These are phyloP conservation scores for Petrocephalus schoutedeni DNA, from an alignment of 2,797 vertebrate genomes.

Conservation along the genomic window DNA sequence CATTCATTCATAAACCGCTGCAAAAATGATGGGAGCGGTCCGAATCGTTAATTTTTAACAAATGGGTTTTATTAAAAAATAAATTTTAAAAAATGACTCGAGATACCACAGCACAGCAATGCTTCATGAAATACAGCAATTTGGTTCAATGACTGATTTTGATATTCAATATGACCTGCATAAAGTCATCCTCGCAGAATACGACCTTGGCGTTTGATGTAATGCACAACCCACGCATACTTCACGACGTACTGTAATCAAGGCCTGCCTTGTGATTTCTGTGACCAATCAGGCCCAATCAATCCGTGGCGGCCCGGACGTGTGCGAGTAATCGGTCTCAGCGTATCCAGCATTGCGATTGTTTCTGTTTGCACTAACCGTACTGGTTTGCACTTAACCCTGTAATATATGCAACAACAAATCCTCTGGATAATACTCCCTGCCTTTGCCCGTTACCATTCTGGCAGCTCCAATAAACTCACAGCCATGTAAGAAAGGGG, in stretches of 20 bases:
- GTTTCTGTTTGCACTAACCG: slow-evolving; percentile 72
- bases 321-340: slow-evolving; percentile 69
- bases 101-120: background rate
- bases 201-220: slow-evolving; percentile 47
- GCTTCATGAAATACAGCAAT: background rate
- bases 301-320: slow-evolving; percentile 45
- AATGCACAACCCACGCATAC: slow-evolving; percentile 48
- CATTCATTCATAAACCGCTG: background rate
- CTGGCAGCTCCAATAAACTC: slow-evolving; percentile 65
- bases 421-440: slow-evolving; percentile 64
- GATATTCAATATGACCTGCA: slow-evolving; percentile 23
- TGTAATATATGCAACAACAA: slow-evolving; percentile 72
- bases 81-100: background rate
- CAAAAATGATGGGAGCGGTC: background rate
- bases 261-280: slow-evolving; percentile 66
- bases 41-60: background rate
- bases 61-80: background rate
- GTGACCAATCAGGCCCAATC: slow-evolving; percentile 73
- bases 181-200: slow-evolving; percentile 26
- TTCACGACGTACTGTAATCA: slow-evolving; percentile 66
- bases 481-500: slow-evolving; percentile 34
- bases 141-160: background rate
- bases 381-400: slow-evolving; percentile 78
- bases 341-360: slow-evolving; percentile 66
- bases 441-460: slow-evolving; percentile 53